Base-by-base conservation (phyloP, 2,888 invertebrate genomes). In the Drosophila demipolita region DNA sequence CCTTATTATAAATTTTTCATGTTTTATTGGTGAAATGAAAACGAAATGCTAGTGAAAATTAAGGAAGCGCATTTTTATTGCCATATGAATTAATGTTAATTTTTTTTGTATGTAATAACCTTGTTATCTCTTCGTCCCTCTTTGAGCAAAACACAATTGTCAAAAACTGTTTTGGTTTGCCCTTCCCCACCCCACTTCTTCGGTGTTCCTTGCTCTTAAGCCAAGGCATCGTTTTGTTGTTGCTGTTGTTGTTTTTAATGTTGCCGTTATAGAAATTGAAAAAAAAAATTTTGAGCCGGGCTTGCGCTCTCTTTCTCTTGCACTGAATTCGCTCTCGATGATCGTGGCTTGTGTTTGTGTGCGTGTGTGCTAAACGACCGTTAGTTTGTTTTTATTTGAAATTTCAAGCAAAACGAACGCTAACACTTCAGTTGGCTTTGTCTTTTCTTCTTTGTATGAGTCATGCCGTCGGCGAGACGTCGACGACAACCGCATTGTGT, bases 341-440 rank as follows among this genome's bases (percentile, higher is more conserved):
- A 75, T 79, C 76, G 48, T 63, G 59, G 65, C 64, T 29, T 36
- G 50, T 61, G 40, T 29, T n/a, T 61, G 45, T 15, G 29, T 49
- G 38, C 38, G 40, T 69, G 69, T 50, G 49, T 65, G 49, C 32
- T 45, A 26, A 61, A 52, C 55, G 63, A 63, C 73, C 70, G 80
- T 80, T 80, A 78, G 74, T 77, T 82, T 82, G 79, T 79, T 82
- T 70, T 82, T 74, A 74, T 82, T 82, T 74, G 67, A 77, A 79
- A 71, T 73, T 71, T 54, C 49, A 74, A 71, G 66, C 60, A 66
- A 59, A 69, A 62, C 60, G 67, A 69, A 62, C 50, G 64, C 60
- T 52, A 64, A 63, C 67, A 78, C 75, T 75, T 74, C 62, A 75
- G 72, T 75, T 74, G 77, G 66, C 58, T 49, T 17, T 40, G 35